Conservation (phyloP, 2,113 vertebrate species). For the Ciconia stormi region DNA sequence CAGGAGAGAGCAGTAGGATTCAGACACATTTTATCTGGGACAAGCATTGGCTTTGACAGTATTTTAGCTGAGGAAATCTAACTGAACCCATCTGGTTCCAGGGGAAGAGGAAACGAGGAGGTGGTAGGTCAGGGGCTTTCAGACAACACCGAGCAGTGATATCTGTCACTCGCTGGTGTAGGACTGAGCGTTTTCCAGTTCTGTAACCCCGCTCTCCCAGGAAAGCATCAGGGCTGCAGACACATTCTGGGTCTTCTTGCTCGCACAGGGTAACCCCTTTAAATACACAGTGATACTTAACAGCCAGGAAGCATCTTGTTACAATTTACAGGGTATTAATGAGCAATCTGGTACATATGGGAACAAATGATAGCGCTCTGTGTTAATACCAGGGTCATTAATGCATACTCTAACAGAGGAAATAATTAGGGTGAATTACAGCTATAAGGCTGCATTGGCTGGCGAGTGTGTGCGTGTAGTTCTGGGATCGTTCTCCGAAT, state of each 20-base stretch:
- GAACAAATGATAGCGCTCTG: not conserved
- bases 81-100: not conserved
- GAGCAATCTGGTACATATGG: constrained; percentile 48
- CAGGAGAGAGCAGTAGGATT: not conserved
- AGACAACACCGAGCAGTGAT: not conserved
- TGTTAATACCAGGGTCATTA: constrained; percentile 26
- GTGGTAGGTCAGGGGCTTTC: not conserved
- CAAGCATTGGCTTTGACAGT: not conserved
- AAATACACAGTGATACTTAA: not conserved
- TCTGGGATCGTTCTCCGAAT: accelerated
- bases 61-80: constrained; percentile 21
- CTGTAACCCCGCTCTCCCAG: not conserved
- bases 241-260: not conserved
- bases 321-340: not conserved
- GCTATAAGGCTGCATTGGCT: not conserved
- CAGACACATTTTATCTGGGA: not conserved
- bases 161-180: accelerated
- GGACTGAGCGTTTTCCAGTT: not conserved
- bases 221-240: not conserved
- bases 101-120: not conserved
- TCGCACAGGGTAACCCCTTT: not conserved
- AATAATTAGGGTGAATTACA: constrained; percentile 33
- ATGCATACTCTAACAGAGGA: constrained; percentile 19
- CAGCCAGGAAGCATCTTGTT: not conserved
- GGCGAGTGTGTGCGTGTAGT: accelerated